Percentiles rank a stretch among this genome's conserved stretches.
Evolutionary conservation across 2,797 vertebrate species (phyloP).

Genomic region (Chloroceryle inda): DNA sequence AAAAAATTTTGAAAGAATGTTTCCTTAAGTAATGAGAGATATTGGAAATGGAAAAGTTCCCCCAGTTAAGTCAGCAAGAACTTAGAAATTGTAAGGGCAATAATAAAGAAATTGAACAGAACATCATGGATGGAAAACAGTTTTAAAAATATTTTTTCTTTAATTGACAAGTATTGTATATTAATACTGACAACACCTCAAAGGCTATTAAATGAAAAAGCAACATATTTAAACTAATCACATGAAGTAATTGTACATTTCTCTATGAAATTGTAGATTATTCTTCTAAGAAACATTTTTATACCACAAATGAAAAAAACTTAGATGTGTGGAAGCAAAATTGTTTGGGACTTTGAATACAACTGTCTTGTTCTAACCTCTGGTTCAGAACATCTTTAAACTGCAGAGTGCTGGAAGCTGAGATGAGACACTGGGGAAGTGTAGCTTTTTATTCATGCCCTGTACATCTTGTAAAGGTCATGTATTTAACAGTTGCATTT

Average conservation of each 20-base stretch:
- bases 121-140: rapidly evolving
- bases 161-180: background rate
- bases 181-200: background rate
- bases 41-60: background rate
- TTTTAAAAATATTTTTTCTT: background rate
- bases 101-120: background rate
- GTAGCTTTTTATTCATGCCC: background rate
- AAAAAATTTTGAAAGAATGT: background rate
- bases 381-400: background rate
- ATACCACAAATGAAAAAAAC: background rate
- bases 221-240: background rate
- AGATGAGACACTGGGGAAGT: background rate
- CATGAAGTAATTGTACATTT: background rate
- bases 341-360: background rate
- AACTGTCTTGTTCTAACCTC: background rate
- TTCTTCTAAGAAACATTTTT: background rate
- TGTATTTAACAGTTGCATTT: background rate
- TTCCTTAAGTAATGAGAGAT: background rate
- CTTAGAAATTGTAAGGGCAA: background rate
- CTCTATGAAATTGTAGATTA: background rate
- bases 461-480: background rate
- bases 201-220: background rate
- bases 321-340: background rate
- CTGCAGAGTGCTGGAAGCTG: background rate
- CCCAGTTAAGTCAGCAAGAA: background rate